Evolutionary conservation across 2,797 vertebrate genomes (phyloP).

Genomic region (Danio choprae): DNA sequence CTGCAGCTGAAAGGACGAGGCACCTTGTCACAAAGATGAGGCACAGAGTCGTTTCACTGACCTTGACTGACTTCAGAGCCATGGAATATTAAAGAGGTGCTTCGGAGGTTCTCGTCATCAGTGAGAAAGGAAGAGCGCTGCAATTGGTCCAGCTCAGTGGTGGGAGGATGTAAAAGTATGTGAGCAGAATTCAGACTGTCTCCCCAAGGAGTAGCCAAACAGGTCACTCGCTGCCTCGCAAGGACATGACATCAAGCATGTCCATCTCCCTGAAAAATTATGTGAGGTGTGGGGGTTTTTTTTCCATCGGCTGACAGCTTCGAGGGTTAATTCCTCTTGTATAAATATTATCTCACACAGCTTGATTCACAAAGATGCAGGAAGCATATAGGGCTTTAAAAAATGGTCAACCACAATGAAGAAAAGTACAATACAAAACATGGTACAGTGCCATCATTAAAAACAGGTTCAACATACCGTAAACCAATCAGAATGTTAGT

Average conservation of each 20-base stretch:
- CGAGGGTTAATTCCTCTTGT: constrained; percentile 1
- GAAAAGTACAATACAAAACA: not conserved
- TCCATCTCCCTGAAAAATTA: constrained; percentile 9
- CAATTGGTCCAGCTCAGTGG: constrained; percentile 66
- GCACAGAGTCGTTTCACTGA: constrained; percentile 49
- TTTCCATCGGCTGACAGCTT: constrained; percentile 1
- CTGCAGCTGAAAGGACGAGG: constrained; percentile 50
- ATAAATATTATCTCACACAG: not conserved
- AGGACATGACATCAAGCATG: constrained; percentile 46
- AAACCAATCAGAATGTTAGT: too few relatives aligned
- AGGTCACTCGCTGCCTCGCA: constrained; percentile 49
- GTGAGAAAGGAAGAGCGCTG: constrained; percentile 58
- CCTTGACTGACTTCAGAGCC: constrained; percentile 58
- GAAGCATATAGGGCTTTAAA: not conserved
- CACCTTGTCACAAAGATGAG: constrained; percentile 56
- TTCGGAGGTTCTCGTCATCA: constrained; percentile 22
- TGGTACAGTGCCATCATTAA: too few relatives aligned
- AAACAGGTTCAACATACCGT: not conserved
- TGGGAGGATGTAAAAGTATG: constrained; percentile 65
- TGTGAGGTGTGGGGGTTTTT: not conserved
- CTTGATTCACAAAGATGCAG: constrained; percentile 19
- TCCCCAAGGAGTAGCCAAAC: constrained; percentile 47
- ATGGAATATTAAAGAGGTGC: constrained; percentile 58
- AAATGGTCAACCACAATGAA: not conserved
- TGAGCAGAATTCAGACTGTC: constrained; percentile 72